Evolutionary conservation across 2,888 invertebrate species (phyloP), one percentile per base, ranked within the genome.

Genomic region (Catocala sponsa): DNA sequence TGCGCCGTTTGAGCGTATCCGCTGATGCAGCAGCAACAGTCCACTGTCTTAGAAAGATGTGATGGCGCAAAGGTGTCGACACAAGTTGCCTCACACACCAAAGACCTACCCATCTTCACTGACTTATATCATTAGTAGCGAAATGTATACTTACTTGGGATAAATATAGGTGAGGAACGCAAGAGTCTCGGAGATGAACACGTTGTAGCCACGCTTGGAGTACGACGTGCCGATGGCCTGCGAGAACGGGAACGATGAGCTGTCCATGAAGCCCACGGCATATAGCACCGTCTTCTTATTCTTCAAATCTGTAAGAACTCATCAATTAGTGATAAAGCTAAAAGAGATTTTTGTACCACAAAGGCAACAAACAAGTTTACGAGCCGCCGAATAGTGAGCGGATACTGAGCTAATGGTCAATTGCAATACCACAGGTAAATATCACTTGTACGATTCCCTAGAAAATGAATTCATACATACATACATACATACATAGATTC

Each of bases 251-350:
- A 75, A 89, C 6, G 76, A 60, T 0, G 91, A 87, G 44, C 88
- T 90, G 78, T 94, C 94, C 51, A 84, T 65, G 71, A 82, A 94
- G 0, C 93, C 94, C 0, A 88, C 87, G 0, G 86, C 86, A 57
- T 93, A 92, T 0, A 94, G 42, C 0, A 93, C 80, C 0, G 92
- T 93, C 82, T 89, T 92, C 76, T 85, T 89, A 46, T 84, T 89
- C 59, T 79, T 89, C 2, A 91, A 74, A 70, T 93, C 94, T 94
- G 87, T 0, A 86, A 85, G 51, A 10, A 61, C 53, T 7, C 5
- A 52, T 38, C 12, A 50, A 42, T 56, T 55, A n/a, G 33, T 38
- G 35, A 43, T 5, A 60, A 41, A 7, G 25, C n/a, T 15, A 49
- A 49, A 4, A 6, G 5, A 13, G 35, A 25, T 15, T 35, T 49